Conservation (phyloP, 2,797 vertebrate species). For the Luscinia megarhynchos region DNA sequence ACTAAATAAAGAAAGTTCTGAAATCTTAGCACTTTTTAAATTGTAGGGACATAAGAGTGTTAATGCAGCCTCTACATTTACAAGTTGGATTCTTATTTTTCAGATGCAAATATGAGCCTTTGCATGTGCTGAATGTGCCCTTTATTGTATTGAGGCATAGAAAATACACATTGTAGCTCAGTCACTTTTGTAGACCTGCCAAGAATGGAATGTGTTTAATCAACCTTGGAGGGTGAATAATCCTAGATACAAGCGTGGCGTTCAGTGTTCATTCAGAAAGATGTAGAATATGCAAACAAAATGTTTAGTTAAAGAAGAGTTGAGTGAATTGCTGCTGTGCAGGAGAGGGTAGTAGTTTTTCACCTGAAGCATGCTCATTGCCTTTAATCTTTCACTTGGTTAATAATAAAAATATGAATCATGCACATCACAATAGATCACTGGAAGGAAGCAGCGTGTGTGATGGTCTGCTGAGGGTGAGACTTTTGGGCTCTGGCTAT, state of each 20-base stretch:
- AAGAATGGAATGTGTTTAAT: conserved; percentile 9
- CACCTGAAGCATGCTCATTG: background rate
- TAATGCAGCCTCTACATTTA: background rate
- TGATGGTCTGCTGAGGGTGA: background rate
- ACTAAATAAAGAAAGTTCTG: background rate
- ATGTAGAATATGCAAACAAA: background rate
- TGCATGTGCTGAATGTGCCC: background rate
- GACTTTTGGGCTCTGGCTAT: background rate
- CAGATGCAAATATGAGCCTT: background rate
- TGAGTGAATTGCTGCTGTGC: background rate
- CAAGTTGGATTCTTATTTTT: conserved; percentile 8
- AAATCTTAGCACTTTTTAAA: background rate
- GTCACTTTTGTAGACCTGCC: conserved; percentile 20
- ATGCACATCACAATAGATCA: background rate
- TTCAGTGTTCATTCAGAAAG: conserved; percentile 1
- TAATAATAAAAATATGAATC: background rate
- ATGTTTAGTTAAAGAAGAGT: background rate
- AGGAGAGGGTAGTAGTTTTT: background rate
- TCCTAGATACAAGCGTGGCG: background rate
- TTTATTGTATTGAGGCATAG: conserved; percentile 15
- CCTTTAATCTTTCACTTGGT: conserved; percentile 18
- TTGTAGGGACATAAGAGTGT: background rate
- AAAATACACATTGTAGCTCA: background rate
- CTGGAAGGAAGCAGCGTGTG: background rate
- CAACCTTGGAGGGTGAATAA: conserved; percentile 29